A percentile compares a stretch with the other conserved stretches of the same genome.
Conservation (phyloP, 2,797 vertebrate species). For the Coranthus polyacanthus region DNA sequence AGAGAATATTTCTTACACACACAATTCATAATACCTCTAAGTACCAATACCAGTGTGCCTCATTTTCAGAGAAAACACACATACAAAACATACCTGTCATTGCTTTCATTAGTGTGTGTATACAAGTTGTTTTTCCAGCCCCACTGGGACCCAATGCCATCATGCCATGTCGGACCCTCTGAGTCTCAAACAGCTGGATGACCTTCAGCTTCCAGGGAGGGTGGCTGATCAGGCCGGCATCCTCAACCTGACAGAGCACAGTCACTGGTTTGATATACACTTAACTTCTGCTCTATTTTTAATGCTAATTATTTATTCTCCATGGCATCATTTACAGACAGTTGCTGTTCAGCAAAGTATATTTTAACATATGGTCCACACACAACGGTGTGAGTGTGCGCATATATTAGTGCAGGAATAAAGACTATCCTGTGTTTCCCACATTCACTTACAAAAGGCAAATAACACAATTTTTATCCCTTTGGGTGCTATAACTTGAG, state of each 20-base stretch:
- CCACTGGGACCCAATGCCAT: conserved; percentile 97
- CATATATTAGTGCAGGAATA: no score
- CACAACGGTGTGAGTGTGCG: no score
- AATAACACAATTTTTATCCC: conserved; percentile 31
- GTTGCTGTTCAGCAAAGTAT: no score
- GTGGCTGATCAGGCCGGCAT: conserved; percentile 92
- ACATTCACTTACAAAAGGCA: conserved; percentile 33
- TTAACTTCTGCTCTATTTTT: neutral
- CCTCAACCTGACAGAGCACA: conserved; percentile 84
- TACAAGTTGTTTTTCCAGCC: conserved; percentile 94
- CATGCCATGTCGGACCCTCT: conserved; percentile 95
- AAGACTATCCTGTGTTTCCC: conserved; percentile 19
- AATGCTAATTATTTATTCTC: neutral
- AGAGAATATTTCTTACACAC: neutral
- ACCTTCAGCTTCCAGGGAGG: conserved; percentile 96
- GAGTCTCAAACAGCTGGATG: conserved; percentile 96
- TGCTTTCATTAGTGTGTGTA: conserved; percentile 94
- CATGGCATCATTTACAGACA: neutral
- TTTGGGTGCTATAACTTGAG: conserved; percentile 33
- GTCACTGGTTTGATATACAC: conserved; percentile 5
- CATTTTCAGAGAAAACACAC: no score
- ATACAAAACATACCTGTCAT: conserved; percentile 88
- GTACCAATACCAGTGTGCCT: no score
- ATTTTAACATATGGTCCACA: no score
- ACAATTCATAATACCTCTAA: no score